phyloP scores from a whole-genome alignment of 2,888 invertebrate genomes.

The Acleris laterana region DNA sequence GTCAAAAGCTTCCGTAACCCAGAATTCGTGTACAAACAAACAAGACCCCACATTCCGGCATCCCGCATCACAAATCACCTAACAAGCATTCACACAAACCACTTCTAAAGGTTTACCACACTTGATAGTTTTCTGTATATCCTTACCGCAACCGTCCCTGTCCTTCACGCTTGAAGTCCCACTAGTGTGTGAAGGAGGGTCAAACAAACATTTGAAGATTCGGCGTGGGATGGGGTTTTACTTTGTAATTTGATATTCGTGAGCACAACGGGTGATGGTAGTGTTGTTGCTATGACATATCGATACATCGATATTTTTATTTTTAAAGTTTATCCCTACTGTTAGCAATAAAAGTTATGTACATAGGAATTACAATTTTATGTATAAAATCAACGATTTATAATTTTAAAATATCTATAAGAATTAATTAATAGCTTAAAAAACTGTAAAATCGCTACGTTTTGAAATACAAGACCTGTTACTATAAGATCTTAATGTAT shows the following conservation, averaged over 20 bases:
- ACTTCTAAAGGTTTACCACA: slow-evolving; percentile 46
- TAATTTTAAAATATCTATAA: too few species aligned
- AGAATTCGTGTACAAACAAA: too few species aligned
- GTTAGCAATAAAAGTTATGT: too few species aligned
- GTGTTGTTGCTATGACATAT: slow-evolving; percentile 43
- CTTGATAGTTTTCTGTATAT: slow-evolving; percentile 72
- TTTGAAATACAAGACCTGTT: too few species aligned
- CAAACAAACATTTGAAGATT: slow-evolving; percentile 44
- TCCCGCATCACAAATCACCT: not conserved
- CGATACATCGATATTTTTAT: slow-evolving; percentile 37
- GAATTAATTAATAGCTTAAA: too few species aligned
- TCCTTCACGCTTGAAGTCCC: slow-evolving; percentile 37
- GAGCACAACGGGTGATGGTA: slow-evolving; percentile 56
- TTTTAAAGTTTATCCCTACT: too few species aligned
- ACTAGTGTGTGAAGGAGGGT: slow-evolving; percentile 44
- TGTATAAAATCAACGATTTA: too few species aligned
- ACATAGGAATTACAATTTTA: too few species aligned
- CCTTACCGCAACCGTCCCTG: slow-evolving; percentile 56
- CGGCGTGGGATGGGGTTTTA: slow-evolving; percentile 53
- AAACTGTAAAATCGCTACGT: too few species aligned
- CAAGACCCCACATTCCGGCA: too few species aligned
- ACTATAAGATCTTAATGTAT: too few species aligned
- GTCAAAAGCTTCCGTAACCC: too few species aligned
- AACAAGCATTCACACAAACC: slow-evolving; percentile 19
- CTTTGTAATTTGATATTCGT: slow-evolving; percentile 75